Evolutionary conservation across 2,888 invertebrate species (phyloP).

Genomic region (Nematopogon swammerdamellus): DNA sequence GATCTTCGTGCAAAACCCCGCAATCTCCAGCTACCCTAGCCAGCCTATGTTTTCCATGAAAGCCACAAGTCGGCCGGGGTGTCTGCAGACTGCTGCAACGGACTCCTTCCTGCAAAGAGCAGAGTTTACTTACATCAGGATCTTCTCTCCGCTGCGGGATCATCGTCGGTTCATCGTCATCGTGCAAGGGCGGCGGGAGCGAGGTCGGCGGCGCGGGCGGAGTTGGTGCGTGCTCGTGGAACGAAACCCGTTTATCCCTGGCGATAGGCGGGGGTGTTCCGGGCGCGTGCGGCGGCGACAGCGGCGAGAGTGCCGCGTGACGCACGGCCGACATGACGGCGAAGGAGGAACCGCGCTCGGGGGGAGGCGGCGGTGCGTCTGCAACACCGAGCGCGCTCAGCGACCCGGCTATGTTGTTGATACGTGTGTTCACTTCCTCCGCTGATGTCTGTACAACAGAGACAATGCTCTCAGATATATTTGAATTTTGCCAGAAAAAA

Average conservation of each 20-base stretch:
- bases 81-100: too few species aligned
- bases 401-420: background rate
- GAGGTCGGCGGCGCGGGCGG: conserved; percentile 17
- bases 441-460: background rate
- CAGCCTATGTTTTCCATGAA: too few species aligned
- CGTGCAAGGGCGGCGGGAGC: conserved; percentile 7
- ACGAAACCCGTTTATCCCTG: conserved; percentile 70
- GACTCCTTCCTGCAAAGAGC: too few species aligned
- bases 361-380: conserved; percentile 64
- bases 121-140: conserved; percentile 68
- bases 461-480: too few species aligned
- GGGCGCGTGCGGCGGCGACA: conserved; percentile 9
- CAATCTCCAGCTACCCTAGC: too few species aligned
- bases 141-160: conserved; percentile 64
- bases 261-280: conserved; percentile 62
- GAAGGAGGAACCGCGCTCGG: conserved; percentile 86
- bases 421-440: background rate
- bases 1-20: too few species aligned
- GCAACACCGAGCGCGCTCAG: background rate
- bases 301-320: conserved; percentile 31
- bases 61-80: too few species aligned
- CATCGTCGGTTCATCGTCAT: conserved; percentile 12
- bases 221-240: conserved; percentile 61
- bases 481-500: too few species aligned
- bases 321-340: conserved; percentile 74